Evolutionary conservation across 2,113 vertebrate species (phyloP).

Genomic region (Apteryx mantelli): DNA sequence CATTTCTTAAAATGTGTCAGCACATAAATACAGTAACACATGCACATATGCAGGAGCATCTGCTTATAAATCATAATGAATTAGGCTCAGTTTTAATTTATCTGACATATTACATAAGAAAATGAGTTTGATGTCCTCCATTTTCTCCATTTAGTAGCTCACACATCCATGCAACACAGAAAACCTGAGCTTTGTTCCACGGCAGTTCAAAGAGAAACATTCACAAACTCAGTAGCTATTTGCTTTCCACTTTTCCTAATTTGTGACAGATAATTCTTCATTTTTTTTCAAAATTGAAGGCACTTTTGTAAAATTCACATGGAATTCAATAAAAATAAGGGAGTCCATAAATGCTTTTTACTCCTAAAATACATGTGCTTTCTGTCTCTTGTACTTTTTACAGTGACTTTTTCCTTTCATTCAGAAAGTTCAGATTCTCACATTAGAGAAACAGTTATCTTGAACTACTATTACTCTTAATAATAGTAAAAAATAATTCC

Average conservation of each 20-base stretch:
- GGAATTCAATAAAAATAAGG: background rate
- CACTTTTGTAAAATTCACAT: background rate
- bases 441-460: background rate
- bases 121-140: background rate
- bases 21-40: background rate
- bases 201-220: background rate
- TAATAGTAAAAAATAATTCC: background rate
- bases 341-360: background rate
- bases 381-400: background rate
- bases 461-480: background rate
- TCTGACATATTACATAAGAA: background rate
- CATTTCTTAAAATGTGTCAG: background rate
- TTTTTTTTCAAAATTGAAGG: background rate
- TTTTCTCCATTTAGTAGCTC: background rate
- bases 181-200: background rate
- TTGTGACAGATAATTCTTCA: background rate
- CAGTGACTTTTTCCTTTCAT: background rate
- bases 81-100: background rate
- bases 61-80: constrained; percentile 26
- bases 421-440: background rate
- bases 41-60: background rate
- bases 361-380: background rate
- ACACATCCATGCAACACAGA: background rate
- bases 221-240: background rate
- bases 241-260: background rate